Conservation (phyloP, 2,888 invertebrate species). For the Apotomis turbidana region DNA sequence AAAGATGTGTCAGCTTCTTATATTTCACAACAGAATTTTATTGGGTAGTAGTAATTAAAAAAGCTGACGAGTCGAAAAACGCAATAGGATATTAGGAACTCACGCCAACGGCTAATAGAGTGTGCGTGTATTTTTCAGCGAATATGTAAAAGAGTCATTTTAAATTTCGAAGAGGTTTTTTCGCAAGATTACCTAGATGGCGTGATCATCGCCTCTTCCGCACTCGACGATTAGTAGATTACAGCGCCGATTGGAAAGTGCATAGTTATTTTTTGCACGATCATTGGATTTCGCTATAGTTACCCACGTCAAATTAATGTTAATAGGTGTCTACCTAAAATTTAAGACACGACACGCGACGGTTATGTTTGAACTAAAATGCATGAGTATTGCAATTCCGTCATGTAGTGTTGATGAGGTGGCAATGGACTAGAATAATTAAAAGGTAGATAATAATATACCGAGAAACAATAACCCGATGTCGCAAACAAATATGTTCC, state of each 20-base stretch:
- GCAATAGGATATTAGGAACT: too few species aligned
- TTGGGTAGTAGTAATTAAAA: background rate
- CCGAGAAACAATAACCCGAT: too few species aligned
- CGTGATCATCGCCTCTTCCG: conserved; percentile 43
- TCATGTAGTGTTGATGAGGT: background rate
- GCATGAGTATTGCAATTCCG: too few species aligned
- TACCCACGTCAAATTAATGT: conserved; percentile 23
- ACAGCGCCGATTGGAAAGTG: conserved; percentile 42
- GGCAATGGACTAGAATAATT: too few species aligned
- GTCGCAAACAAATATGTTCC: too few species aligned
- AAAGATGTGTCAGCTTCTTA: background rate
- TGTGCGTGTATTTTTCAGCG: conserved; percentile 16
- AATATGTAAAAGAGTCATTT: background rate
- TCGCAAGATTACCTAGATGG: conserved; percentile 28
- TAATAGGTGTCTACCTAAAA: conserved; percentile 6
- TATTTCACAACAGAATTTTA: background rate
- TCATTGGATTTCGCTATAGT: conserved; percentile 19
- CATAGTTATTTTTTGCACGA: conserved; percentile 29
- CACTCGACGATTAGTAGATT: conserved; percentile 28
- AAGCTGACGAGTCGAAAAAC: background rate
- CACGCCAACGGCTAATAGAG: background rate
- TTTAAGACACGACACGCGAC: conserved; percentile 2
- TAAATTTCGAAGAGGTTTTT: conserved; percentile 13
- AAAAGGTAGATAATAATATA: too few species aligned
- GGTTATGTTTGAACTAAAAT: too few species aligned